These are phyloP conservation scores for Sigmodon hispidus DNA, from an alignment of 2,113 vertebrate genomes.

Conservation along the genomic window DNA sequence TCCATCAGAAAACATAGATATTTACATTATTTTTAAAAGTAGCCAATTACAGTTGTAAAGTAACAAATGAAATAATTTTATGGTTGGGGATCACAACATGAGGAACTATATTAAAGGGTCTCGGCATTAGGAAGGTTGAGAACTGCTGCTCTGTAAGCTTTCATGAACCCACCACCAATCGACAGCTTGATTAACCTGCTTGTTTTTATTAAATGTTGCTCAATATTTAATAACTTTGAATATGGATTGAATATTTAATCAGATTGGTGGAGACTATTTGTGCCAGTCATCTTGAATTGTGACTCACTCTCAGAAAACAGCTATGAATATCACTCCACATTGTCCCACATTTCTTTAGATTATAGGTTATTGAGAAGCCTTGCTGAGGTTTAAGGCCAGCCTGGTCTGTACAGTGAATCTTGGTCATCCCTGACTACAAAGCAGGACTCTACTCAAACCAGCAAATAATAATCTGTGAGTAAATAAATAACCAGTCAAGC, in stretches of 20 bases:
- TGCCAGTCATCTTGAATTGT: slow-evolving; percentile 67
- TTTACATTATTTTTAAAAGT: neutral
- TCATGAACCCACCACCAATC: slow-evolving; percentile 79
- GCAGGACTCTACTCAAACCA: neutral
- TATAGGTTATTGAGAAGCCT: neutral
- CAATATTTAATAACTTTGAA: slow-evolving; percentile 86
- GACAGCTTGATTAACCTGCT: slow-evolving; percentile 70
- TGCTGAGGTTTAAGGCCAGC: neutral
- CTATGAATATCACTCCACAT: neutral
- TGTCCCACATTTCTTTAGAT: slow-evolving; percentile 45
- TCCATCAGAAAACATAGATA: neutral
- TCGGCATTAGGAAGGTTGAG: neutral
- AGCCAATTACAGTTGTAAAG: neutral
- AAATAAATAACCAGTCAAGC: neutral
- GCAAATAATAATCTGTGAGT: neutral
- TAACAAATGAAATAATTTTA: neutral
- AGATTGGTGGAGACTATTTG: slow-evolving; percentile 79
- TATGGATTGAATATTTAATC: slow-evolving; percentile 82
- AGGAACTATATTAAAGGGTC: neutral
- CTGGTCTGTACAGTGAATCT: neutral
- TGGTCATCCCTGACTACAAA: neutral
- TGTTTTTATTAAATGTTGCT: slow-evolving; percentile 83
- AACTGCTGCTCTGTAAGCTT: slow-evolving; percentile 52
- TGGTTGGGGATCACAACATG: neutral
- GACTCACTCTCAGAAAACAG: slow-evolving; percentile 40